These are phyloP conservation scores for Betta splendens DNA, from an alignment of 2,797 vertebrate genomes.

Conservation along the genomic window DNA sequence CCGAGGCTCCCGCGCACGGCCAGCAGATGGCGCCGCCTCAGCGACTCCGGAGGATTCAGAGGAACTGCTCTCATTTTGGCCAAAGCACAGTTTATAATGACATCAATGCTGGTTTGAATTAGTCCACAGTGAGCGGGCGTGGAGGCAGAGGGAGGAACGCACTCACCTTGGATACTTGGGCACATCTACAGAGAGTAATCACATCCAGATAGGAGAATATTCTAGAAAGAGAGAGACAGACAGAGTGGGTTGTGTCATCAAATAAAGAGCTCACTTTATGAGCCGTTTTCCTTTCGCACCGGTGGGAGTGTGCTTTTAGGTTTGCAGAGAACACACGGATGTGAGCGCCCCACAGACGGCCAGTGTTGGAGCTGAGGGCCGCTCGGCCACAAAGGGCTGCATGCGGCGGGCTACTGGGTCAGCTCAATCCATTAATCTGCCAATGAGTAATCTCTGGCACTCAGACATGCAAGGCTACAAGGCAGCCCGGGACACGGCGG, in stretches of 20 bases:
- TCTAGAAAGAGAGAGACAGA: conserved; percentile 79
- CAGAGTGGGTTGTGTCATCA: conserved; percentile 22
- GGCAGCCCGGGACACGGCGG: conserved; percentile 47
- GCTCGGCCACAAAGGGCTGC: conserved; percentile 67
- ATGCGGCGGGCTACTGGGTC: conserved; percentile 75
- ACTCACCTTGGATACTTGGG: conserved; percentile 95
- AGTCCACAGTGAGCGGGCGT: conserved; percentile 7
- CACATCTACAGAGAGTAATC: conserved; percentile 94
- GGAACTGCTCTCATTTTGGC: conserved; percentile 2
- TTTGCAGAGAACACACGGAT: conserved; percentile 31
- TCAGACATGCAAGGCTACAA: conserved; percentile 67
- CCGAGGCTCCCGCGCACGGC: conserved; percentile 17
- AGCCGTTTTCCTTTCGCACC: background rate
- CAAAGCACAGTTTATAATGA: background rate
- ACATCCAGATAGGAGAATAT: conserved; percentile 98
- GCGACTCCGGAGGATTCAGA: conserved; percentile 20
- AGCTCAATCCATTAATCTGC: conserved; percentile 82
- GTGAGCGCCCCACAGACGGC: conserved; percentile 53
- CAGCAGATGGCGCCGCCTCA: conserved; percentile 62
- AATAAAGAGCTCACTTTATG: background rate
- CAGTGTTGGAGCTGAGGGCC: conserved; percentile 58
- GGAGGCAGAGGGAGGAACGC: conserved; percentile 1
- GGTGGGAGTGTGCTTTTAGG: conserved; percentile 19
- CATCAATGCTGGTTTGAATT: conserved; percentile 8
- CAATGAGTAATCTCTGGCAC: conserved; percentile 80